These are phyloP conservation scores for Brachyalestes nurse DNA, from an alignment of 2,797 vertebrate species.

Conservation along the genomic window DNA sequence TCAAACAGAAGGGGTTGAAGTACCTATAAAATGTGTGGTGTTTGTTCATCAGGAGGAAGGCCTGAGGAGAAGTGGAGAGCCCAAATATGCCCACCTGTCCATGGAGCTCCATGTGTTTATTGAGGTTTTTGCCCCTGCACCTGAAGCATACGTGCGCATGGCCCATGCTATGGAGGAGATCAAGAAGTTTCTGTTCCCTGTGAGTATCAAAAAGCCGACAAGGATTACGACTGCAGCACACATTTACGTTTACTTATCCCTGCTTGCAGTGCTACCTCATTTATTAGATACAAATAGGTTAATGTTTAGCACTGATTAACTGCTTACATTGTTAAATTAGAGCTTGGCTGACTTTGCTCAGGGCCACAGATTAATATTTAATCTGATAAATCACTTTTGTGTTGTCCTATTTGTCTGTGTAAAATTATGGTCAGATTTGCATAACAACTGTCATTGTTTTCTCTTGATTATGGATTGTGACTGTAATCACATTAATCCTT, in stretches of 20 bases:
- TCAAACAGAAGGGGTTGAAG: not conserved
- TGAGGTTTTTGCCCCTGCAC: conserved; percentile 94
- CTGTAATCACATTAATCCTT: conserved; percentile 13
- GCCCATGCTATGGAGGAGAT: conserved; percentile 97
- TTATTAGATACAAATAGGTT: conserved; percentile 33
- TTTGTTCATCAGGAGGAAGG: conserved; percentile 86
- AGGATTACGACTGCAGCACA: not conserved
- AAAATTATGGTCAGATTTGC: conserved; percentile 48
- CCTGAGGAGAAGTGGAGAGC: conserved; percentile 91
- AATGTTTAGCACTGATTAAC: conserved; percentile 48
- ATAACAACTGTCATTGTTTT: conserved; percentile 50
- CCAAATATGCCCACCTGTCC: conserved; percentile 93
- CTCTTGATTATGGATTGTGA: not conserved
- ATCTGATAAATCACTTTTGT: conserved; percentile 57
- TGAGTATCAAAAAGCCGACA: conserved; percentile 67
- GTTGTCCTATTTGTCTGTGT: conserved; percentile 42
- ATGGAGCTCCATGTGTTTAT: conserved; percentile 98
- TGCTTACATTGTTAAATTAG: conserved; percentile 35
- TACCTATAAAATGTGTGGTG: conserved; percentile 8
- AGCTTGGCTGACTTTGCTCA: conserved; percentile 21
- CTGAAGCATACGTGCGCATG: conserved; percentile 96
- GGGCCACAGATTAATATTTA: conserved; percentile 53
- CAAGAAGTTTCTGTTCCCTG: conserved; percentile 97
- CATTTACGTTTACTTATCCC: conserved; percentile 8
- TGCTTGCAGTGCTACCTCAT: not conserved